Base-by-base conservation (phyloP, 2,888 invertebrate genomes). In the Margaritifera margaritifera region DNA sequence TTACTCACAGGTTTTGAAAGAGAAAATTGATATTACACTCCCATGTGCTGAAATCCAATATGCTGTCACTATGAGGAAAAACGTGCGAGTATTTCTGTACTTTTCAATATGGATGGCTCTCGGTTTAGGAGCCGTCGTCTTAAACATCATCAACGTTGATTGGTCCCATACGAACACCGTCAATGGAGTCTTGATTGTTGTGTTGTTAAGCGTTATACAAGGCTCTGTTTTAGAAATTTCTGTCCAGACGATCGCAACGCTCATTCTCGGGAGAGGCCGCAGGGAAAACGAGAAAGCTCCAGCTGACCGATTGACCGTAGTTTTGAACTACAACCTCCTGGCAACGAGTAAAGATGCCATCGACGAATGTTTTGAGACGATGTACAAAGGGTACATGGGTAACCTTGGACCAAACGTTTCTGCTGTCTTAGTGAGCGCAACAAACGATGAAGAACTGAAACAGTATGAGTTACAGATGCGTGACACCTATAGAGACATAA, bases 311-410 rank as follows among this genome's bases (percentile, higher is more conserved):
- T 67, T 84, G 31, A 84, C 81, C 4, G 64, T 84, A 2, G 72
- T 82, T 54, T 68, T 84, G 18, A 84, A 84, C 65, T 84, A 84
- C 69, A 84, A 84, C 66, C 70, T 84, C 11, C 68, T 84, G 51
- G 84, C 84, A 11, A 71, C 80, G 4, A 78, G 81, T 57, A 78
- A 77, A 67, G 85, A 84, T 62, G 84, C 85, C 68, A 81, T 85
- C 50, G 82, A 86, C 55, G 84, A 85, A 67, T 83, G 85, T 66
- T 71, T 84, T 54, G 79, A 83, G 54, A 84, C 82, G 8, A 86
- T 86, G 86, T 86, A 80, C 66, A 74, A 82, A 63, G 85, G 84
- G 3, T 86, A 79, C 65, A 85, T 86, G 62, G 82, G 80, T 15
- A 86, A 86, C 67, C 70, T 86, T 22, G 77, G 79, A 60, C 80